Evolutionary conservation across 2,888 invertebrate species (phyloP).

Genomic region (Temnothorax unifasciatus): DNA sequence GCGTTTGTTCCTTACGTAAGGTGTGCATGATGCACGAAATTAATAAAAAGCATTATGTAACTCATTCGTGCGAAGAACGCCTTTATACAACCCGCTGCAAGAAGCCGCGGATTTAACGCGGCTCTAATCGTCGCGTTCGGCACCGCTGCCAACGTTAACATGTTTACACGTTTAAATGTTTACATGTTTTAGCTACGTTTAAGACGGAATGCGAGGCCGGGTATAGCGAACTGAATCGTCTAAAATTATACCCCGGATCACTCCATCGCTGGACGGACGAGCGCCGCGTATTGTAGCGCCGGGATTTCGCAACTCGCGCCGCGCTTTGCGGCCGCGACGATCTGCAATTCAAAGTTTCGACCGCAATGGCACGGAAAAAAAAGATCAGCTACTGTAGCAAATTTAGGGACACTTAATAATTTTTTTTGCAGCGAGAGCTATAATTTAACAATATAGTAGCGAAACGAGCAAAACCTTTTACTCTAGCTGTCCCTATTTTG

Average conservation of each 20-base stretch:
- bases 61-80: not conserved
- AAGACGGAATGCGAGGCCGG: slow-evolving; percentile 14
- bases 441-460: too few species aligned
- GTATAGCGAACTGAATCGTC: slow-evolving; percentile 30
- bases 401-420: too few species aligned
- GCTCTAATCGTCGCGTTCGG: slow-evolving; percentile 8
- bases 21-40: slow-evolving; percentile 28
- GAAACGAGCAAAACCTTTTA: too few species aligned
- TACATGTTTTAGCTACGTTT: not conserved
- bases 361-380: slow-evolving; percentile 50
- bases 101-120: not conserved
- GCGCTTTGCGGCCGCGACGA: slow-evolving; percentile 63
- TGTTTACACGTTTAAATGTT: slow-evolving; percentile 6
- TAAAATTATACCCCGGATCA: slow-evolving; percentile 35
- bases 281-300: not conserved
- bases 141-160: slow-evolving; percentile 16
- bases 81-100: not conserved
- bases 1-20: slow-evolving; percentile 27
- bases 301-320: slow-evolving; percentile 24
- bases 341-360: slow-evolving; percentile 71
- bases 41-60: slow-evolving; percentile 38
- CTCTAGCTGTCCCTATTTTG: too few species aligned
- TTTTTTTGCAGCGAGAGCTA: too few species aligned
- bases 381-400: too few species aligned
- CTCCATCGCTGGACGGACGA: slow-evolving; percentile 9